A percentile compares a stretch with the other conserved stretches of the same genome.
Conservation (phyloP, 1,140 invertebrate species). For the Eupristina koningsbergeri region DNA sequence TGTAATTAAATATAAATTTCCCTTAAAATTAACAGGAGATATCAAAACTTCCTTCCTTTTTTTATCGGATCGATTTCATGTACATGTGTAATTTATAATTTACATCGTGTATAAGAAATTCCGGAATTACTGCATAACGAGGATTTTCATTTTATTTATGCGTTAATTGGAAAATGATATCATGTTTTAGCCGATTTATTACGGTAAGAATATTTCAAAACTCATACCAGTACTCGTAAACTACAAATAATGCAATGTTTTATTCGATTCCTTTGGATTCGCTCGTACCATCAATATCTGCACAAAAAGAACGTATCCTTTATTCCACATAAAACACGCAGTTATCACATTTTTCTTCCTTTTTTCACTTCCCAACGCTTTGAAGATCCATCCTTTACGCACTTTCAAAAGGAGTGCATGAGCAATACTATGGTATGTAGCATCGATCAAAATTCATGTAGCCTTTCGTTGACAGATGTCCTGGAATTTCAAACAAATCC, state of each 20-base stretch:
- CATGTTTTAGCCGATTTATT: neutral
- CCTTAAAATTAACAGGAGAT: neutral
- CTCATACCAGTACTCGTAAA: neutral
- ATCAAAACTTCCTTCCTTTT: neutral
- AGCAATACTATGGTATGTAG: neutral
- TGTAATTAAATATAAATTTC: too few relatives aligned
- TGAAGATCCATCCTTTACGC: neutral
- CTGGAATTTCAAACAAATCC: conserved; percentile 49
- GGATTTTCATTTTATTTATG: neutral
- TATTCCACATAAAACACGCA: neutral
- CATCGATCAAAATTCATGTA: conserved; percentile 38
- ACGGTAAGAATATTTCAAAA: neutral
- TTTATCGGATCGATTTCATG: too few relatives aligned
- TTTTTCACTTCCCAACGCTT: neutral
- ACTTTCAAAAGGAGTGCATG: neutral
- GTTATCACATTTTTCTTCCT: neutral
- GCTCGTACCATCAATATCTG: neutral
- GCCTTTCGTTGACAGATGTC: neutral
- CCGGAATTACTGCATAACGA: neutral
- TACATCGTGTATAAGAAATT: neutral
- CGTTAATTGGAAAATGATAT: too few relatives aligned
- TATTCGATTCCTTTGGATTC: neutral
- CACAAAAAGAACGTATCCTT: neutral
- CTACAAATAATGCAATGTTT: neutral
- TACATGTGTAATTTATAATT: too few relatives aligned